Conservation (phyloP, 2,113 vertebrate genomes). For the Hepsetus odoe region DNA sequence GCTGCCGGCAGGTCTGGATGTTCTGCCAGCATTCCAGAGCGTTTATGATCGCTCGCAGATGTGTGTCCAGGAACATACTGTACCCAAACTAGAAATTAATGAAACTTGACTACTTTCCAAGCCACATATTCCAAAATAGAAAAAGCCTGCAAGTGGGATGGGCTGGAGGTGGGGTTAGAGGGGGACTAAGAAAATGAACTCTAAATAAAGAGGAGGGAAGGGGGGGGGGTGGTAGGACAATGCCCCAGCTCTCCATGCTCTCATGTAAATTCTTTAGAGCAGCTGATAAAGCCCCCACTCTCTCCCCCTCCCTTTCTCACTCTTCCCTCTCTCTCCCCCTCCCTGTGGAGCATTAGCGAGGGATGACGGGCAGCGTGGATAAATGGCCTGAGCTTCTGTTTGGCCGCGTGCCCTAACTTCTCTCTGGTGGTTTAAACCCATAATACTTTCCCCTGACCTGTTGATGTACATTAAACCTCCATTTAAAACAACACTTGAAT, state of each 20-base stretch:
- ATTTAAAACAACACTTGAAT: constrained; percentile 60
- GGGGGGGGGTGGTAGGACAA: constrained; percentile 62
- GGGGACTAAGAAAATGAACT: constrained; percentile 41
- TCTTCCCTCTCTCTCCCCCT: constrained; percentile 22
- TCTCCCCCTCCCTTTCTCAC: constrained; percentile 33
- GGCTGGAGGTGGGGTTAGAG: constrained; percentile 6
- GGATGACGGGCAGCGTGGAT: constrained; percentile 63
- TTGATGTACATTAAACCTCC: constrained; percentile 70
- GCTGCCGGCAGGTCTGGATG: constrained; percentile 99
- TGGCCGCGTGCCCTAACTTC: constrained; percentile 64
- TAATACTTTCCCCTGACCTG: constrained; percentile 68
- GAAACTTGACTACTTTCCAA: constrained; percentile 96
- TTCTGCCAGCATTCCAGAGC: constrained; percentile 99
- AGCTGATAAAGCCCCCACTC: constrained; percentile 80
- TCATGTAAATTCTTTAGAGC: constrained; percentile 88
- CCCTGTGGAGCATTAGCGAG: constrained; percentile 57
- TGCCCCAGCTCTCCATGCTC: constrained; percentile 78
- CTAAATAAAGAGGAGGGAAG: constrained; percentile 67
- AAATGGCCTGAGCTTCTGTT: constrained; percentile 72
- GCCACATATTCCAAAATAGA: constrained; percentile 82
- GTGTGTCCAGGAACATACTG: constrained; percentile 99
- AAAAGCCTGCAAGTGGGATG: constrained; percentile 48
- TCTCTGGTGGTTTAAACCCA: constrained; percentile 64
- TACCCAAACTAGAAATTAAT: constrained; percentile 99
- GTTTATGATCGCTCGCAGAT: constrained; percentile 99